Conservation (phyloP, 35 echinoderm and acorn worm genomes). For the Apostichopus parvimensis region DNA sequence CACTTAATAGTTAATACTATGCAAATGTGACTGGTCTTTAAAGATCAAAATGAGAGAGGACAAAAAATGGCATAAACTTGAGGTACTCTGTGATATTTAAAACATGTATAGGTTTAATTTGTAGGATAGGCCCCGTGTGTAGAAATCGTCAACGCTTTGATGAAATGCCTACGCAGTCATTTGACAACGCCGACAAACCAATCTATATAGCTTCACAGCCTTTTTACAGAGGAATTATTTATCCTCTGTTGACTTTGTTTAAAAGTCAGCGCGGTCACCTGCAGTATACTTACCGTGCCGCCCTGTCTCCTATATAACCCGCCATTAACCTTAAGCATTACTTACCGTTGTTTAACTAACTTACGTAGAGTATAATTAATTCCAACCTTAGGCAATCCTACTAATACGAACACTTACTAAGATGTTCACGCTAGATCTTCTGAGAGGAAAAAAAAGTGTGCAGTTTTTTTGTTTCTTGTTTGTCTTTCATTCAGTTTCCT, state of each 20-base stretch:
- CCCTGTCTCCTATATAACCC: neutral
- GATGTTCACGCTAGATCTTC: neutral
- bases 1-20: too few relatives aligned
- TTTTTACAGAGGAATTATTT: neutral
- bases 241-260: neutral
- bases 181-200: neutral
- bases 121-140: too few relatives aligned
- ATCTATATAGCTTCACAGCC: neutral
- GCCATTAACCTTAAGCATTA: neutral
- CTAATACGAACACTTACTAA: neutral
- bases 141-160: neutral
- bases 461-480: too few relatives aligned
- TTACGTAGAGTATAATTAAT: neutral
- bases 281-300: too few relatives aligned
- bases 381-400: neutral
- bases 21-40: too few relatives aligned
- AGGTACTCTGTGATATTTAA: too few relatives aligned
- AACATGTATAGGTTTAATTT: too few relatives aligned
- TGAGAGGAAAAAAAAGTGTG: neutral
- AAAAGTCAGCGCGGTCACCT: neutral
- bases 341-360: neutral
- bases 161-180: neutral
- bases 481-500: too few relatives aligned
- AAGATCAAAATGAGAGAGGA: too few relatives aligned
- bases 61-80: too few relatives aligned